Conservation (phyloP, 2,888 invertebrate species). For the Ormyrus labotus region DNA sequence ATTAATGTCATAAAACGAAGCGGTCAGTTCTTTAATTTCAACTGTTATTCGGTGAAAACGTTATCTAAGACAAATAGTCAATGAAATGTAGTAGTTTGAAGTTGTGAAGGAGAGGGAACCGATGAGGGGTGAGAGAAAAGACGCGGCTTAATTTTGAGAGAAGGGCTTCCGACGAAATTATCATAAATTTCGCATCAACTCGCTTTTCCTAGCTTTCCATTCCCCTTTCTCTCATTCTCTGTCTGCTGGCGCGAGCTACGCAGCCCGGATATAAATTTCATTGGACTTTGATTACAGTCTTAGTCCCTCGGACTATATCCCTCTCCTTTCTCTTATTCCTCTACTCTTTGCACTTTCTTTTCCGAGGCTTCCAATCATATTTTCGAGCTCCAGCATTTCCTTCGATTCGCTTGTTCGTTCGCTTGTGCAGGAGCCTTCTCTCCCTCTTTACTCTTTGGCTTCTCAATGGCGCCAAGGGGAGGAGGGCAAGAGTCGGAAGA, state of each 20-base stretch:
- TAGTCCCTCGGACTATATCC: slow-evolving; percentile 35
- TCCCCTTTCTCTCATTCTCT: neutral
- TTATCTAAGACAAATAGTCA: slow-evolving; percentile 47
- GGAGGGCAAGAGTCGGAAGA: neutral
- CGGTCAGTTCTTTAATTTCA: slow-evolving; percentile 32
- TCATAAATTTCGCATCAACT: slow-evolving; percentile 64
- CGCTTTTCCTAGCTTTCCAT: slow-evolving; percentile 8
- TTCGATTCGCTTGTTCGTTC: slow-evolving; percentile 2
- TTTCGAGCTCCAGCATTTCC: slow-evolving; percentile 4
- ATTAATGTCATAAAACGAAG: slow-evolving; percentile 22
- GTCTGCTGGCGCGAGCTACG: slow-evolving; percentile 53
- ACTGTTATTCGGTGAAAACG: neutral
- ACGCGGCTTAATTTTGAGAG: slow-evolving; percentile 61
- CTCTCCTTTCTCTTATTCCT: neutral
- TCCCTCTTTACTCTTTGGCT: neutral
- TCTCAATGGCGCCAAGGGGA: neutral
- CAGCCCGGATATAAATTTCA: slow-evolving; percentile 64
- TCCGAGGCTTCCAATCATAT: slow-evolving; percentile 44
- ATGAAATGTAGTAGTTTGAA: slow-evolving; percentile 39
- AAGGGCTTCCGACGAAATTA: slow-evolving; percentile 61
- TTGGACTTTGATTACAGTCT: slow-evolving; percentile 65
- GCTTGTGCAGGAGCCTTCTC: neutral
- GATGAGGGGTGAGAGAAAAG: slow-evolving; percentile 22
- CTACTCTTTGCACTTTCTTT: slow-evolving; percentile 23
- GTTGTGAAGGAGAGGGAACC: slow-evolving; percentile 10